Base-by-base conservation (phyloP, 2,113 vertebrate species). In the Ciconia stormi region DNA sequence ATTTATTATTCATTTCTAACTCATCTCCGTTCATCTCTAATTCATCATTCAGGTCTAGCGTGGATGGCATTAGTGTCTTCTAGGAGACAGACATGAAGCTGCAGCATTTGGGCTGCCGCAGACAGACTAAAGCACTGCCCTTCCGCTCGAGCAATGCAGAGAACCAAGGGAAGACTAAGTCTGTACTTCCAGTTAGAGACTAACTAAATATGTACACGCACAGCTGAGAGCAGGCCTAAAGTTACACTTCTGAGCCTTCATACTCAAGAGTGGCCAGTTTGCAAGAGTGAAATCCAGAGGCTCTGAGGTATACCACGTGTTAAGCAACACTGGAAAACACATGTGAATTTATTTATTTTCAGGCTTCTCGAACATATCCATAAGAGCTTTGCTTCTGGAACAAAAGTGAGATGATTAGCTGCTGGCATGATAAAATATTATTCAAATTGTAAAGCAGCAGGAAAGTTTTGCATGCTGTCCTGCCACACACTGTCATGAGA, bases 1-100 rank as follows among this genome's bases (percentile, higher is more conserved):
- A 95, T 94, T 77, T 87, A 94, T 94, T 93, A 88, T 92, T 96
- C 0, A 84, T 96, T 86, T 58, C 70, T 58, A 91, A 78, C 47
- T 93, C 90, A 80, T 83, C 67, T 76, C 66, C 0, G 1, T 79
- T 96, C 78, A 59, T 90, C 62, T 92, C 91, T 55, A 82, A 96
- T 86, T 85, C 88, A 80, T 61, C 71, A 10, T 30, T 62, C 52
- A 44, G 42, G 34, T 30, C 30, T 11, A 11, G 63, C 10, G 30
- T 0, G 36, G 32, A 36, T 22, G 27, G 76, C 32, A 65, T 42
- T 50, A 42, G 13, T 20, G n/a, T 62, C 36, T 82, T 69, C 56
- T 22, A 5, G 44, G 56, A 53, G 55, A 74, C 7, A 7, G 53
- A 59, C 0, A 2, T 13, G 32, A 79, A 82, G 58, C 42, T 30